Evolutionary conservation across 2,113 vertebrate genomes (phyloP).

Genomic region (Peromyscus leucopus): DNA sequence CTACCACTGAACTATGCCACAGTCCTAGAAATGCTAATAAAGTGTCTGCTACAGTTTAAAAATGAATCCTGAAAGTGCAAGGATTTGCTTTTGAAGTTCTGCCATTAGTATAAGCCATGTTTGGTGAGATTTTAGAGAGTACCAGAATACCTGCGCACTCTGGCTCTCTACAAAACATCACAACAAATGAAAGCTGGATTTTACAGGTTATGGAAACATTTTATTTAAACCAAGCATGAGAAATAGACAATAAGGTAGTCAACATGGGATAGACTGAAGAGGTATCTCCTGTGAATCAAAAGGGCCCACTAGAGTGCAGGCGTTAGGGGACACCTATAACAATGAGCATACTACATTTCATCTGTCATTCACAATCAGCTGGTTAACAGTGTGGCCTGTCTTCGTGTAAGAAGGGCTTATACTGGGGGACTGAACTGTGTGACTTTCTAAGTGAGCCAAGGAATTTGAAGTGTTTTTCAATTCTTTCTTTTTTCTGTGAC

Average conservation of each 20-base stretch:
- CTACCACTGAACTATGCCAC: not conserved
- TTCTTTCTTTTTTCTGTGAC: not conserved
- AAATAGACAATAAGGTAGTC: not conserved
- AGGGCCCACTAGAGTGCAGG: not conserved
- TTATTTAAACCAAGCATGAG: not conserved
- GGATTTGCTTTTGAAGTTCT: not conserved
- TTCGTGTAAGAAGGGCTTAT: not conserved
- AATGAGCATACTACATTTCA: not conserved
- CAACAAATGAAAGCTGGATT: not conserved
- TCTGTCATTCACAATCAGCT: not conserved
- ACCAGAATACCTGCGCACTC: not conserved
- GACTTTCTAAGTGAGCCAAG: not conserved
- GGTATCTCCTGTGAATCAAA: not conserved
- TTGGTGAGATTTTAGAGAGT: not conserved
- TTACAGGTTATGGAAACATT: not conserved
- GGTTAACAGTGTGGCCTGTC: not conserved
- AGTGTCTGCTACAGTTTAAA: not conserved
- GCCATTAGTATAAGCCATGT: not conserved
- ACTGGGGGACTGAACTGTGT: not conserved
- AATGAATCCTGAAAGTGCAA: not conserved
- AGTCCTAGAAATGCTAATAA: not conserved
- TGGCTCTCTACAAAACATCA: not conserved
- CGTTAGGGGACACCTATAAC: not conserved
- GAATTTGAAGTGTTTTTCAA: not conserved
- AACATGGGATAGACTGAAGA: not conserved